A percentile compares a stretch with the other conserved stretches of the same genome.
Evolutionary conservation across 2,113 vertebrate species (phyloP).

Genomic region (Melanostigma gelatinosum): DNA sequence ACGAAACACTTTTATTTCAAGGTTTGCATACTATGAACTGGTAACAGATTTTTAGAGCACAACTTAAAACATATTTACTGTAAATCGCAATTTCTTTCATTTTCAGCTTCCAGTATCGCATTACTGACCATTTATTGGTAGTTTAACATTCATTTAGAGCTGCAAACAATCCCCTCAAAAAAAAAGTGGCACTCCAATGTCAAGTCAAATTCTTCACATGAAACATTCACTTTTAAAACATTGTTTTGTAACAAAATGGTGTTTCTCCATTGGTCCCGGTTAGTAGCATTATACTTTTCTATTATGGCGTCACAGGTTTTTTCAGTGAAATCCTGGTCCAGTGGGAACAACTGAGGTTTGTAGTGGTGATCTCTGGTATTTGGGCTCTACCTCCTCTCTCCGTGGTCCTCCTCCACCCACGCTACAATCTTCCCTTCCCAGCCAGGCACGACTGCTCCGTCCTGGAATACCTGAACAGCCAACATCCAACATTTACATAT

Average conservation of each 20-base stretch:
- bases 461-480: conserved; percentile 89
- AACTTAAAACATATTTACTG: conserved; percentile 8
- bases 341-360: conserved; percentile 63
- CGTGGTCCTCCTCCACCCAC: conserved; percentile 97
- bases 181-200: conserved; percentile 38
- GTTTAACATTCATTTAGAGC: conserved; percentile 37
- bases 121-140: conserved; percentile 43
- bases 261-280: conserved; percentile 66
- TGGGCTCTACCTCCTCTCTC: conserved; percentile 85
- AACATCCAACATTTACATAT: conserved; percentile 42
- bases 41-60: conserved; percentile 41
- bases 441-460: conserved; percentile 93
- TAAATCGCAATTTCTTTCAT: conserved; percentile 23
- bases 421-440: conserved; percentile 99
- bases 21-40: conserved; percentile 39
- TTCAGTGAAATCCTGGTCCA: conserved; percentile 55
- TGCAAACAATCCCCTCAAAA: conserved; percentile 42
- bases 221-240: conserved; percentile 63
- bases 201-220: conserved; percentile 55
- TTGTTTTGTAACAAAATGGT: conserved; percentile 30
- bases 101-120: conserved; percentile 46
- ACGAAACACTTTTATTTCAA: conserved; percentile 60
- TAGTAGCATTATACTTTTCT: conserved; percentile 30
- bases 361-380: conserved; percentile 50
- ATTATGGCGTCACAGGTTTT: conserved; percentile 51